A percentile compares a stretch with the other conserved stretches of the same genome.
These are phyloP conservation scores for Drymonia ruficornis DNA, from an alignment of 2,888 invertebrate genomes.

Conservation along the genomic window DNA sequence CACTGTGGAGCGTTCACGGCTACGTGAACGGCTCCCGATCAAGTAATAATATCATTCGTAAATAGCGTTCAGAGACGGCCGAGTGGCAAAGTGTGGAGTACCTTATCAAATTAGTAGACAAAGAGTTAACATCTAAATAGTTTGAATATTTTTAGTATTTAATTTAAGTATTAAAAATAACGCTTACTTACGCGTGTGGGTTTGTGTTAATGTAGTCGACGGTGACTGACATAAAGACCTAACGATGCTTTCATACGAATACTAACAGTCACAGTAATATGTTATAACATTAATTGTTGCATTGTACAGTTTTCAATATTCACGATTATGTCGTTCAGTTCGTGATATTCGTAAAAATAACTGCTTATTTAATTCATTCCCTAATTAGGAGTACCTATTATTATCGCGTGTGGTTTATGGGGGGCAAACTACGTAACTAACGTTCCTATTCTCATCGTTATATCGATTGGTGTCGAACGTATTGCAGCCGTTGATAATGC, in stretches of 20 bases:
- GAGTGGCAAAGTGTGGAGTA: conserved; percentile 43
- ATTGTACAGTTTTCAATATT: conserved; percentile 34
- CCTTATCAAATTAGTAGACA: conserved; percentile 50
- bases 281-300: conserved; percentile 43
- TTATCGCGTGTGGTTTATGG: conserved; percentile 10
- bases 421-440: conserved; percentile 22
- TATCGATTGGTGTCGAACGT: conserved; percentile 35
- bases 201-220: conserved; percentile 79
- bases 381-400: conserved; percentile 6
- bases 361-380: background rate
- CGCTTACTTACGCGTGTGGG: conserved; percentile 78
- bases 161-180: conserved; percentile 48
- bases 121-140: conserved; percentile 47
- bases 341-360: conserved; percentile 15
- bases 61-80: conserved; percentile 60
- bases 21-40: conserved; percentile 22
- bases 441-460: conserved; percentile 27
- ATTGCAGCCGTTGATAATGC: conserved; percentile 27
- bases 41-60: conserved; percentile 44
- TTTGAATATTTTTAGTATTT: conserved; percentile 44
- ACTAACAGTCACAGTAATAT: conserved; percentile 46
- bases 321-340: conserved; percentile 26
- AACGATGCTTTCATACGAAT: conserved; percentile 42
- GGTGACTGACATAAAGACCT: conserved; percentile 40
- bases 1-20: conserved; percentile 20